Conservation (phyloP, 1,140 invertebrate species). For the Pseudomyrmex sp. region DNA sequence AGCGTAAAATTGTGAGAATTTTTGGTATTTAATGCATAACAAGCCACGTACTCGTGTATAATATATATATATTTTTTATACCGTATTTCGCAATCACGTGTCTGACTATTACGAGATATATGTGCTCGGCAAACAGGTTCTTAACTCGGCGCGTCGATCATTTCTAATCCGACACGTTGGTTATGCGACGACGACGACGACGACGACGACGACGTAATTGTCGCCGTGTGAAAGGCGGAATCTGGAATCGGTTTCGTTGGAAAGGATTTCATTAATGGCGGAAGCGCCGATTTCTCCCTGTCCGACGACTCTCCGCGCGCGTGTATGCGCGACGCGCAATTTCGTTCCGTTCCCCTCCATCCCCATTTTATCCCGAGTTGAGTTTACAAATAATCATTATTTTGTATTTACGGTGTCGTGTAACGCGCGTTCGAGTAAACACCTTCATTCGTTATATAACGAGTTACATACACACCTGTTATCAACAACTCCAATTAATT, state of each 20-base stretch:
- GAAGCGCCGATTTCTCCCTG: conserved; percentile 42
- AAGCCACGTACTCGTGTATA: not conserved
- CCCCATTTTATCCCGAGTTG: not conserved
- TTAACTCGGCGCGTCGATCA: conserved; percentile 4
- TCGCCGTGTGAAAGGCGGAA: conserved; percentile 43
- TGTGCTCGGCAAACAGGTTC: conserved; percentile 20
- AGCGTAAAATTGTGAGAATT: not conserved
- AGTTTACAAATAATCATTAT: conserved; percentile 45
- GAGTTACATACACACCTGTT: conserved; percentile 31
- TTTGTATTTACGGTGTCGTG: conserved; percentile 43
- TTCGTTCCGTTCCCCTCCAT: conserved; percentile 56
- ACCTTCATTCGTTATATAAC: conserved; percentile 45
- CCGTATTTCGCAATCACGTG: conserved; percentile 44
- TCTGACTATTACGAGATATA: conserved; percentile 41
- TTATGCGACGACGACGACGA: conserved; percentile 10
- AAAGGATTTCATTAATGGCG: conserved; percentile 39
- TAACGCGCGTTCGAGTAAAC: conserved; percentile 50
- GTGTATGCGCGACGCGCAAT: conserved; percentile 6
- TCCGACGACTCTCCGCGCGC: not conserved
- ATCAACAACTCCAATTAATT: not conserved
- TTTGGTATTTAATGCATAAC: not conserved
- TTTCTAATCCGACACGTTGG: conserved; percentile 39
- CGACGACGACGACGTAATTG: conserved; percentile 18
- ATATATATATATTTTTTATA: not conserved
- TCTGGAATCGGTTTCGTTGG: conserved; percentile 19